Evolutionary conservation across 2,888 invertebrate genomes (phyloP).

Genomic region (Sinodicranocentrus sp.): DNA sequence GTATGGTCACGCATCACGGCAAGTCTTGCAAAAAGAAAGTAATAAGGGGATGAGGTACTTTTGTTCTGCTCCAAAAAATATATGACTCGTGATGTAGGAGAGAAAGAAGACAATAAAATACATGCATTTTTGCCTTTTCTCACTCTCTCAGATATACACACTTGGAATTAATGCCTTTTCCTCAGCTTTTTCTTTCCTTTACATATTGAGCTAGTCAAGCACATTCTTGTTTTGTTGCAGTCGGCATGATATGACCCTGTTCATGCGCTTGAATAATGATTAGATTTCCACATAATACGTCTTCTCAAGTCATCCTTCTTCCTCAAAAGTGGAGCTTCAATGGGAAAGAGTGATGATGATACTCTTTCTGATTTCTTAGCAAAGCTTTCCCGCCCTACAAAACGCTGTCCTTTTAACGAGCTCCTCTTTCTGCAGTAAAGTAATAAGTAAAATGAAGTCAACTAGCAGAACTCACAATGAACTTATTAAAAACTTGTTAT

Average conservation of each 20-base stretch:
- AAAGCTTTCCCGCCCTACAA: no score
- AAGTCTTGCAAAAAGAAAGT: constrained; percentile 30
- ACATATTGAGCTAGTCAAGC: constrained; percentile 44
- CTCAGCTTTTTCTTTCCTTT: neutral
- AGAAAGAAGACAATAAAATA: no score
- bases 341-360: no score
- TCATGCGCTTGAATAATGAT: constrained; percentile 61
- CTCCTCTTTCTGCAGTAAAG: no score
- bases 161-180: neutral
- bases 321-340: no score
- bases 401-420: no score
- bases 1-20: constrained; percentile 51
- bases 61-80: constrained; percentile 39
- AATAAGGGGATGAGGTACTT: constrained; percentile 58
- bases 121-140: no score
- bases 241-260: constrained; percentile 2
- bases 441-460: no score
- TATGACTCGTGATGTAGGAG: no score
- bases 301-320: constrained; percentile 15
- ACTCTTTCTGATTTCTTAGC: no score
- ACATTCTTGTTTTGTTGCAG: constrained; percentile 36
- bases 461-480: neutral
- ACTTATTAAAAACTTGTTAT: no score
- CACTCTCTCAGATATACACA: no score
- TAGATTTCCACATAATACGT: constrained; percentile 1